phyloP scores from a whole-genome alignment of 2,797 vertebrate genomes.

The Danio albolineatus region DNA sequence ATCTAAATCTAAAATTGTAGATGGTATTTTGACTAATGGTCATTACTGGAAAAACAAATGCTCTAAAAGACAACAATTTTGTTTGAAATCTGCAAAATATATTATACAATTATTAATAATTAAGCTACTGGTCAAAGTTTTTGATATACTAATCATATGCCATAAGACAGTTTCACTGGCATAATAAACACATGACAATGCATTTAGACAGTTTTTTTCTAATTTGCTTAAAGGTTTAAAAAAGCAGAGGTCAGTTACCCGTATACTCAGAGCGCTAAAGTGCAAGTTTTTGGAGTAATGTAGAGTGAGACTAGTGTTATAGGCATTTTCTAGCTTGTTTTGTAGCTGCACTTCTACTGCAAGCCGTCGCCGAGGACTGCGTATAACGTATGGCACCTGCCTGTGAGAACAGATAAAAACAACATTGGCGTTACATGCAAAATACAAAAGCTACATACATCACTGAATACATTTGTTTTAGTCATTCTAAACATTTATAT shows the following conservation, averaged over 20 bases:
- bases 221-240: constrained; percentile 6
- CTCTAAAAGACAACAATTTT: too few species aligned
- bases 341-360: constrained; percentile 84
- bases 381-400: constrained; percentile 87
- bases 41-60: too few species aligned
- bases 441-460: constrained; percentile 4
- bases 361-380: constrained; percentile 82
- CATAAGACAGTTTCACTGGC: not conserved
- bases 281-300: constrained; percentile 90
- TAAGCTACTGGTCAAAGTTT: too few species aligned
- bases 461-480: not conserved
- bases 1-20: too few species aligned
- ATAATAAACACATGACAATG: not conserved
- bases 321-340: constrained; percentile 92
- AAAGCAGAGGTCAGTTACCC: constrained; percentile 70
- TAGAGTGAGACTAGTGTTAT: constrained; percentile 88
- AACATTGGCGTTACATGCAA: not conserved
- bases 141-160: not conserved
- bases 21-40: too few species aligned
- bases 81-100: too few species aligned
- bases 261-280: constrained; percentile 86
- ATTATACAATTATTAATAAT: too few species aligned
- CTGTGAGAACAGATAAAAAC: constrained; percentile 69
- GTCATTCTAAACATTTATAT: not conserved
- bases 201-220: not conserved